phyloP scores from a whole-genome alignment of 2,113 vertebrate species.

The Rissa tridactyla region DNA sequence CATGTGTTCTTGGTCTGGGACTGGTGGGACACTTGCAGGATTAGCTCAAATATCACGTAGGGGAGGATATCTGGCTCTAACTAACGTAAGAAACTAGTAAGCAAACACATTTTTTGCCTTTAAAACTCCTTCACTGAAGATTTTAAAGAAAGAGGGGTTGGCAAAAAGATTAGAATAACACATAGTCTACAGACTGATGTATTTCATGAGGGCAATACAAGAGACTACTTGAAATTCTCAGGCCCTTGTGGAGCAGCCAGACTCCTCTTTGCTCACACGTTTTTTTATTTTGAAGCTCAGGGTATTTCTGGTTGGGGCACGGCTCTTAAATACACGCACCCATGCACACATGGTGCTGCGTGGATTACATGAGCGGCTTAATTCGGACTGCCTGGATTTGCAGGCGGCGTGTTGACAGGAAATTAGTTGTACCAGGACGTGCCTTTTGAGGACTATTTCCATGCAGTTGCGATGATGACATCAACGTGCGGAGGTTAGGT shows the following conservation, averaged over 20 bases:
- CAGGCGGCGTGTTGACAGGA: constrained; percentile 56
- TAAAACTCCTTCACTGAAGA: background rate
- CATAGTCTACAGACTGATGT: background rate
- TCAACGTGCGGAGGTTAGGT: background rate
- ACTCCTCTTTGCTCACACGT: background rate
- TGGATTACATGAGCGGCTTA: background rate
- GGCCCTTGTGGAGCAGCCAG: background rate
- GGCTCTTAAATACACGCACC: background rate
- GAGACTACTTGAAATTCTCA: background rate
- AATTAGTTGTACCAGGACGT: constrained; percentile 49
- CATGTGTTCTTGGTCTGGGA: background rate
- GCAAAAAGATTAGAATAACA: background rate
- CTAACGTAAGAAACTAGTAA: background rate
- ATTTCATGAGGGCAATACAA: background rate
- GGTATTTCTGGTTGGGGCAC: background rate
- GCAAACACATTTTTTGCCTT: background rate
- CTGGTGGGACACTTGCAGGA: background rate
- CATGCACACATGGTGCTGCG: background rate
- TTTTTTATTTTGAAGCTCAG: background rate
- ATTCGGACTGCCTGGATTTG: constrained; percentile 18
- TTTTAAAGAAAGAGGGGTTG: background rate
- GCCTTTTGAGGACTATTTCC: constrained; percentile 51
- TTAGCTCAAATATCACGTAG: background rate
- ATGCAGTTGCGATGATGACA: constrained; percentile 21
- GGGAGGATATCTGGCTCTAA: background rate